Percentiles rank a stretch among this genome's conserved stretches.
phyloP scores from a whole-genome alignment of 2,113 vertebrate species.

The Indri indri region DNA sequence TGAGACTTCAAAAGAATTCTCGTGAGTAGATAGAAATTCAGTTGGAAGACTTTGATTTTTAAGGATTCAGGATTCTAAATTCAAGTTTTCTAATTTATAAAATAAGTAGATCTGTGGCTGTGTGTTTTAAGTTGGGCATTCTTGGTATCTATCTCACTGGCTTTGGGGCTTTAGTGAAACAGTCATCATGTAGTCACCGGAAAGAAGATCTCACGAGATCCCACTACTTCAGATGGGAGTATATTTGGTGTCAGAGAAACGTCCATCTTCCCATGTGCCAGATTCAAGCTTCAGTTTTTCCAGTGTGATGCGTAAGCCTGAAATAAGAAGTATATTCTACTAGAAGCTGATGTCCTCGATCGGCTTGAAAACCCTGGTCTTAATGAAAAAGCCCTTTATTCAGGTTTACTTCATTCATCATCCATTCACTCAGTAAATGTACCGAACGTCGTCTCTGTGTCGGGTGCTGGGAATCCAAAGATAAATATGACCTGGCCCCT shows the following conservation, averaged over 20 bases:
- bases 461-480: neutral
- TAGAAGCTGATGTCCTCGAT: neutral
- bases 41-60: neutral
- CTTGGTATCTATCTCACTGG: neutral
- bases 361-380: neutral
- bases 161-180: neutral
- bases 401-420: neutral
- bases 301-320: neutral
- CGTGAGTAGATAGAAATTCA: neutral
- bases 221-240: neutral
- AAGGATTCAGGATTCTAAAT: neutral
- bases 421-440: neutral
- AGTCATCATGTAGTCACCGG: neutral
- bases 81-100: neutral
- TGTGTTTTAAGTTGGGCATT: neutral
- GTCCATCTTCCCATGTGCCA: neutral
- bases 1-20: neutral
- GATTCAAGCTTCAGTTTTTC: constrained; percentile 11
- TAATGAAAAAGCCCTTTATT: neutral
- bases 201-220: neutral
- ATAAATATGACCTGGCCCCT: neutral
- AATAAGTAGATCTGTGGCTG: neutral
- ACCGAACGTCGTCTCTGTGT: neutral
- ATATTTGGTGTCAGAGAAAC: neutral
- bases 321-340: constrained; percentile 8